phyloP scores from a whole-genome alignment of 2,113 vertebrate genomes.

The Grammomys surdaster region DNA sequence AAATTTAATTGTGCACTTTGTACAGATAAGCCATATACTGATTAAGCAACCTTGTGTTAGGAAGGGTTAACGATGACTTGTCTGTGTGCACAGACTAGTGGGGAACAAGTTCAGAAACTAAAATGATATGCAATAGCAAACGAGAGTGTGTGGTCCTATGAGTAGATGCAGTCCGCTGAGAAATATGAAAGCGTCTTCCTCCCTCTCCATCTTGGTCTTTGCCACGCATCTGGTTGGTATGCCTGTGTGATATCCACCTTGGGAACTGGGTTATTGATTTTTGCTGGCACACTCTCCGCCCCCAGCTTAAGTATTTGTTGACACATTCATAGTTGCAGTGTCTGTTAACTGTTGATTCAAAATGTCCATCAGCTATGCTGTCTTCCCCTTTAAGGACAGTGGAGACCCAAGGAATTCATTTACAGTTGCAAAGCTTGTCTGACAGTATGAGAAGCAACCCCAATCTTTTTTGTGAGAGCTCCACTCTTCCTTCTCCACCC shows the following conservation, averaged over 20 bases:
- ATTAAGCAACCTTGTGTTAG: neutral
- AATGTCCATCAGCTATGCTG: neutral
- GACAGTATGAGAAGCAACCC: neutral
- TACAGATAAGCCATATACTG: neutral
- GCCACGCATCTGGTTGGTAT: neutral
- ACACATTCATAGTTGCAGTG: neutral
- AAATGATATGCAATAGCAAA: neutral
- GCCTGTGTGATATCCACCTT: neutral
- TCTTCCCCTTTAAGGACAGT: neutral
- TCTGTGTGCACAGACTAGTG: neutral
- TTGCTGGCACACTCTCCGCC: neutral
- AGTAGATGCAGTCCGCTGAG: neutral
- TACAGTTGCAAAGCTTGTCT: neutral
- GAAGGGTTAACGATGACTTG: neutral
- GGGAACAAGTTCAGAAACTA: neutral
- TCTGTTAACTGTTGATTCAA: neutral
- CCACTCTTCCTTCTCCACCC: neutral
- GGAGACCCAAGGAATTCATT: neutral
- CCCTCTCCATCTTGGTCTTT: neutral
- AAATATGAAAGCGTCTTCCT: rapidly evolving
- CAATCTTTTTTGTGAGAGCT: neutral
- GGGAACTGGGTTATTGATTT: neutral
- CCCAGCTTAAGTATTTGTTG: neutral
- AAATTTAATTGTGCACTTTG: neutral
- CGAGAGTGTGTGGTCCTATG: neutral